These are phyloP conservation scores for Moxostoma hubbsi DNA, from an alignment of 2,797 vertebrate species.

Conservation along the genomic window DNA sequence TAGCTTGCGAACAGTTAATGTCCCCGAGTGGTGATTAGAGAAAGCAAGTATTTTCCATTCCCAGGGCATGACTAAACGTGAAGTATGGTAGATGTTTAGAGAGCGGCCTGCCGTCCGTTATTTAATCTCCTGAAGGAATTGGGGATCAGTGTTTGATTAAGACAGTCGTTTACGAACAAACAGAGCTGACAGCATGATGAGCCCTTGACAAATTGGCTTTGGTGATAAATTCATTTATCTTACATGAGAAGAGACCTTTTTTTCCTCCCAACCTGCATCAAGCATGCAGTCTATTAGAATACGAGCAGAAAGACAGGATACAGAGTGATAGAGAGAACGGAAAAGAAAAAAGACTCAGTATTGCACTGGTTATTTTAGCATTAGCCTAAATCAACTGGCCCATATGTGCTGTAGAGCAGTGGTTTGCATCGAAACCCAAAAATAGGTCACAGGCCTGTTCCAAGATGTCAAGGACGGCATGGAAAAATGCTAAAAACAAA, in stretches of 20 bases:
- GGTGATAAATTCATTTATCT: conserved; percentile 61
- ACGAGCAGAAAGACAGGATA: conserved; percentile 29
- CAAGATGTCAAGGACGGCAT: no score
- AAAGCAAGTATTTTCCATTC: not conserved
- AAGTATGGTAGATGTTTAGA: conserved; percentile 34
- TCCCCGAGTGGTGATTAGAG: not conserved
- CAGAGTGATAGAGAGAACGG: conserved; percentile 31
- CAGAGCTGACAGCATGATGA: conserved; percentile 51
- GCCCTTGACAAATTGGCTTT: conserved; percentile 64
- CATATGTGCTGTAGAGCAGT: conserved; percentile 57
- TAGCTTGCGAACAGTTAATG: conserved; percentile 5
- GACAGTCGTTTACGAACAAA: conserved; percentile 54
- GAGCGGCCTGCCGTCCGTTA: conserved; percentile 13
- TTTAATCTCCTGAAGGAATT: conserved; percentile 54
- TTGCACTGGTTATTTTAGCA: conserved; percentile 63
- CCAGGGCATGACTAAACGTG: conserved; percentile 24
- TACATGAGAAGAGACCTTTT: conserved; percentile 45
- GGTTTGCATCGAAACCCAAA: no score
- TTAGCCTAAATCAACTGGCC: conserved; percentile 68
- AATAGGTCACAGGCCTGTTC: no score
- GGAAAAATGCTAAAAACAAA: no score
- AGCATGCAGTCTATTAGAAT: conserved; percentile 45
- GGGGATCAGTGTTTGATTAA: conserved; percentile 71
- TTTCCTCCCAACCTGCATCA: conserved; percentile 43
- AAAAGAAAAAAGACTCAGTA: conserved; percentile 34